Base-by-base conservation (phyloP, 1,140 invertebrate species). In the Apis laboriosa region DNA sequence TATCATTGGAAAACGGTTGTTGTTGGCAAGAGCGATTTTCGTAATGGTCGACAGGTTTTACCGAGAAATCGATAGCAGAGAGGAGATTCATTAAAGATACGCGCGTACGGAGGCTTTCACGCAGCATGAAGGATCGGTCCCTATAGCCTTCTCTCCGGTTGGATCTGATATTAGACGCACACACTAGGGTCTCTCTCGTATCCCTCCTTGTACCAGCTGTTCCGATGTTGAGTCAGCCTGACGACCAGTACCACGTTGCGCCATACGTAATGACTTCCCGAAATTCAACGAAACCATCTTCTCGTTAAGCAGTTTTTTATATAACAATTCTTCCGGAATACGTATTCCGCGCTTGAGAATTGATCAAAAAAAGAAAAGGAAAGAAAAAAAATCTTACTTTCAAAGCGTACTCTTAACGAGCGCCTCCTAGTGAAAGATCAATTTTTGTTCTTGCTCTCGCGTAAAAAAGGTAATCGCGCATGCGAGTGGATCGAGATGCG, bases 71-170 rank as follows among this genome's bases (percentile, higher is more conserved):
- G 80, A 85, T 85, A 83, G 82, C 68, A 63, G 61, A 63, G 61
- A 28, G 51, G 73, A 78, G 81, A 85, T 85, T 85, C 80, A 71
- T 84, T 84, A 84, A 80, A 86, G 77, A 82, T 81, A 84, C 56
- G 60, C 53, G 71, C 63, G 72, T 72, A 64, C 72, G 55, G 49
- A 84, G 56, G 56, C 60, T 80, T 80, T 81, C 73, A 60, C 73
- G 64, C 83, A 63, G 73, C 34, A 63, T 67, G 73, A 80, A 77
- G 71, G 73, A 86, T 81, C 74, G 82, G 43, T 75, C 78, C 61
- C 67, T 61, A 51, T 70, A 86, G 67, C 51, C 64, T 87, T 51
- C n/a, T 72, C n/a, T 58, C 24, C 1, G n/a, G 13, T 83, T n/a
- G 55, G 64, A 79, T 86, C 63, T 77, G 84, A 86, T 86, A 87